Evolutionary conservation across 2,888 invertebrate genomes (phyloP).

Genomic region (Clepsis dumicolana): DNA sequence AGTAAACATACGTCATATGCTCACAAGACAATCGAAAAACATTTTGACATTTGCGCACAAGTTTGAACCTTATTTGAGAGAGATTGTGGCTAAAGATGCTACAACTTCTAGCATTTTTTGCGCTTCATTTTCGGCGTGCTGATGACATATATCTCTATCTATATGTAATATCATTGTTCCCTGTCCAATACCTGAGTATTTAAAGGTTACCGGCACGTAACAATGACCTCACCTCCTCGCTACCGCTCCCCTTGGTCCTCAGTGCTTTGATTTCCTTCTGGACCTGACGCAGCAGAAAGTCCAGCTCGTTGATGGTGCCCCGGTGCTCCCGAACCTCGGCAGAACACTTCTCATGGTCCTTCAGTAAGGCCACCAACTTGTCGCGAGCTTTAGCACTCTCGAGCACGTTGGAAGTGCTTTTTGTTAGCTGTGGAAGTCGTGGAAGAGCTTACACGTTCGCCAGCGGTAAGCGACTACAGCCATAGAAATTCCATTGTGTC

Average conservation of each 20-base stretch:
- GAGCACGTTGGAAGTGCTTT: conserved; percentile 84
- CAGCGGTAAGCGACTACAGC: too few relatives aligned
- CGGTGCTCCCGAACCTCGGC: conserved; percentile 81
- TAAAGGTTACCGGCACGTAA: background rate
- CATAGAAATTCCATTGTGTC: too few relatives aligned
- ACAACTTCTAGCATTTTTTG: too few relatives aligned
- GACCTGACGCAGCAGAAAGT: conserved; percentile 84
- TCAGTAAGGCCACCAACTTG: conserved; percentile 82
- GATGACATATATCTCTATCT: too few relatives aligned
- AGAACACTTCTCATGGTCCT: conserved; percentile 83
- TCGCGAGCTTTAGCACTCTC: conserved; percentile 83
- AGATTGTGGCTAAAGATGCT: too few relatives aligned
- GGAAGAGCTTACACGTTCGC: background rate
- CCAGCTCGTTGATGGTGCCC: conserved; percentile 79
- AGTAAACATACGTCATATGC: too few relatives aligned
- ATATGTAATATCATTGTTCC: too few relatives aligned
- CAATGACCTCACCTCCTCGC: conserved; percentile 63
- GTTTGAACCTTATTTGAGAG: too few relatives aligned
- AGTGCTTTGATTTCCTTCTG: conserved; percentile 79
- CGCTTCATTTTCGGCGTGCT: too few relatives aligned
- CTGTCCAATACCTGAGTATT: too few relatives aligned
- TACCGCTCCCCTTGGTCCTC: conserved; percentile 69
- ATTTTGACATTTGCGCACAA: too few relatives aligned
- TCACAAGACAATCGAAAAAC: too few relatives aligned
- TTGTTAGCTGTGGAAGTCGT: conserved; percentile 68